These are phyloP conservation scores for Amphibalanus amphitrite DNA, from an alignment of 1,140 invertebrate genomes.

Conservation along the genomic window DNA sequence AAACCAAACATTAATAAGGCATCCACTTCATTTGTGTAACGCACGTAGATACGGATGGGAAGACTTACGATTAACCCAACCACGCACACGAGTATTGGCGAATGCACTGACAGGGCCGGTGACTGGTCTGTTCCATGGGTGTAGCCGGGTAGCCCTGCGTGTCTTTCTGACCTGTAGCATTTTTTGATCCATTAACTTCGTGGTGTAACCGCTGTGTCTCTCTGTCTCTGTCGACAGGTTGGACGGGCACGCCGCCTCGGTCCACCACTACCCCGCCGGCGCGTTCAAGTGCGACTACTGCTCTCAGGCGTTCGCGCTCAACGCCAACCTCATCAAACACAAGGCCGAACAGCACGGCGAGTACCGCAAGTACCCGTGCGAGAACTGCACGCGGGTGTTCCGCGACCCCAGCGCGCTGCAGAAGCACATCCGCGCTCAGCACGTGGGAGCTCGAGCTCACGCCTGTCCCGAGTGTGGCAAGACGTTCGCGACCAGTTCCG, in stretches of 20 bases:
- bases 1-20: no score
- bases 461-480: slow-evolving; percentile 95
- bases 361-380: slow-evolving; percentile 60
- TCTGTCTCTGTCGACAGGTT: slow-evolving; percentile 35
- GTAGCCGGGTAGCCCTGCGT: no score
- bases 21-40: no score
- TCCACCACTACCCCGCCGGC: slow-evolving; percentile 52
- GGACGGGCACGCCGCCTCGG: slow-evolving; percentile 55
- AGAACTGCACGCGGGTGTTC: slow-evolving; percentile 81
- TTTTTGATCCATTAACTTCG: no score
- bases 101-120: no score
- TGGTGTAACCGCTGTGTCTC: no score
- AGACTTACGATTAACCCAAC: no score
- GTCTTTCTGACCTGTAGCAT: no score
- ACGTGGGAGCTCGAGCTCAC: slow-evolving; percentile 81
- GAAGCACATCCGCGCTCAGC: slow-evolving; percentile 81
- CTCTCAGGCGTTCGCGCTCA: slow-evolving; percentile 59
- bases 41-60: no score
- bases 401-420: slow-evolving; percentile 90
- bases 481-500: slow-evolving; percentile 91
- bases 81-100: no score
- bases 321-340: slow-evolving; percentile 62
- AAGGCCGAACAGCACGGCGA: slow-evolving; percentile 35
- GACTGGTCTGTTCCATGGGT: no score
- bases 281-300: slow-evolving; percentile 72